Evolutionary conservation across 2,797 vertebrate species (phyloP).

Genomic region (Arctocebus calabarensis): DNA sequence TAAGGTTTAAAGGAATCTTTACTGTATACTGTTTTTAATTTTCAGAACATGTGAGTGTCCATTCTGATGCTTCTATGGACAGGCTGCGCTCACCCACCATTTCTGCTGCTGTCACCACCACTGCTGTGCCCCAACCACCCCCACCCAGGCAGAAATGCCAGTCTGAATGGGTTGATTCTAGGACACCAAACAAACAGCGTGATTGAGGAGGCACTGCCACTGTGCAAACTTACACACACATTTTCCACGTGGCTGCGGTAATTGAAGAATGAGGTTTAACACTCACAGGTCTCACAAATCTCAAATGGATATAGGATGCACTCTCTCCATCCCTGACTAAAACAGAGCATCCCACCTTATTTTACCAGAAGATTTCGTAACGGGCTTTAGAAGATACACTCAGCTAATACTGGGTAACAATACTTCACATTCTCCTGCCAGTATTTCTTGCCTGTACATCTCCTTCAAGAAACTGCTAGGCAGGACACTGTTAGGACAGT

Average conservation of each 20-base stretch:
- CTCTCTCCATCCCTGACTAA: background rate
- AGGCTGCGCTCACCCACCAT: rapidly evolving
- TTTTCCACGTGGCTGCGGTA: background rate
- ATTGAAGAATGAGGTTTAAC: background rate
- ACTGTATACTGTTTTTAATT: background rate
- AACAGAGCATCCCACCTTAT: background rate
- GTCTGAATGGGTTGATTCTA: background rate
- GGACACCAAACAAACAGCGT: rapidly evolving
- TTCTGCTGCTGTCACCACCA: background rate
- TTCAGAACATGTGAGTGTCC: background rate
- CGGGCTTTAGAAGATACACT: background rate
- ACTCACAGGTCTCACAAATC: background rate
- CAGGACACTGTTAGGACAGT: too few relatives aligned
- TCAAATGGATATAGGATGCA: background rate
- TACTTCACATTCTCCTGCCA: background rate
- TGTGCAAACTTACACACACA: background rate
- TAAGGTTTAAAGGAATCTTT: background rate
- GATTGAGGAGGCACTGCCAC: background rate
- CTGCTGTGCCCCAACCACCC: background rate
- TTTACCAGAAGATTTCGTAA: background rate
- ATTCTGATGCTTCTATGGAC: background rate
- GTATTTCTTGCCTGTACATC: background rate
- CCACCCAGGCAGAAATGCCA: background rate
- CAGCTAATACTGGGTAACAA: background rate
- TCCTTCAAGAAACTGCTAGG: background rate